phyloP scores from a whole-genome alignment of 2,797 vertebrate species.

The Fistularia commersonii region DNA sequence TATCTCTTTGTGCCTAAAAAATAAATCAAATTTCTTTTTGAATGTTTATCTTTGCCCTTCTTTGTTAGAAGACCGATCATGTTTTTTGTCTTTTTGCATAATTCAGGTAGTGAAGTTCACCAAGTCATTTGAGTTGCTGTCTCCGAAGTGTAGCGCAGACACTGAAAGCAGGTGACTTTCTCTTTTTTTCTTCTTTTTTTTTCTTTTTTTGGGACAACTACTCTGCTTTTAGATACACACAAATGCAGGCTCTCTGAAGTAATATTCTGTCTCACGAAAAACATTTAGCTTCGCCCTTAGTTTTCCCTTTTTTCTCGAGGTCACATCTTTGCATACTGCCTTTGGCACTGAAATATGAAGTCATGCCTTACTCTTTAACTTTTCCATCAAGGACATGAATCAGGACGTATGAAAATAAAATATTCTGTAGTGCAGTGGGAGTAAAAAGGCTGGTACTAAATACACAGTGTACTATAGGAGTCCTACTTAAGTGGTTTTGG shows the following conservation, averaged over 20 bases:
- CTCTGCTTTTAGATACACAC: neutral
- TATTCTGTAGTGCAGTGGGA: constrained; percentile 37
- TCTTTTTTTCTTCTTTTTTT: neutral
- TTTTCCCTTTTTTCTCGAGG: constrained; percentile 10
- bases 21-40: constrained; percentile 3
- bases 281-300: constrained; percentile 4
- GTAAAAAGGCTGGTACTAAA: constrained; percentile 51
- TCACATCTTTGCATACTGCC: constrained; percentile 5
- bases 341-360: neutral
- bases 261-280: constrained; percentile 12
- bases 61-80: constrained; percentile 3
- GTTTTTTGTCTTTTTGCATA: constrained; percentile 9
- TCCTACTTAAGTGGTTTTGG: constrained; percentile 55
- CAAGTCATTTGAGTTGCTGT: constrained; percentile 95
- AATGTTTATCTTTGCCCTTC: neutral
- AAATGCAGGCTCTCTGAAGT: neutral
- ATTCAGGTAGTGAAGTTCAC: constrained; percentile 98
- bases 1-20: neutral
- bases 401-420: constrained; percentile 23
- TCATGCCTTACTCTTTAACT: constrained; percentile 24
- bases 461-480: constrained; percentile 40
- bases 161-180: constrained; percentile 86
- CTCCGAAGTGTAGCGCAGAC: constrained; percentile 96
- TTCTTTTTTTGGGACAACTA: neutral
- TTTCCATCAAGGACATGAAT: constrained; percentile 27